Evolutionary conservation across 2,888 invertebrate species (phyloP).

Genomic region (Augochlorella aurata): DNA sequence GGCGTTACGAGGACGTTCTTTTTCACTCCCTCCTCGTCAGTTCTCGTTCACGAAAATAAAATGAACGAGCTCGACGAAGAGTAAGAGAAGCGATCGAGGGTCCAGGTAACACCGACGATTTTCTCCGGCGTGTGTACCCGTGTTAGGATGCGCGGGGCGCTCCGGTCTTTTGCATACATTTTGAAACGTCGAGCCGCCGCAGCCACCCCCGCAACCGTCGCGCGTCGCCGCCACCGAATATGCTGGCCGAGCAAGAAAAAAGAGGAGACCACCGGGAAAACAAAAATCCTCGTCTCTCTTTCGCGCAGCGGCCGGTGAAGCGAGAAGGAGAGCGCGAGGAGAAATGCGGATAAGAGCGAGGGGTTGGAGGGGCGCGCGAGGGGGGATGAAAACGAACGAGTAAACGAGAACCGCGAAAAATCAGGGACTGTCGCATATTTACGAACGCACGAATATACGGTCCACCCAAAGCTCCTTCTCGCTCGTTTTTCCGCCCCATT

Average conservation of each 20-base stretch:
- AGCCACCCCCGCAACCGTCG: slow-evolving; percentile 58
- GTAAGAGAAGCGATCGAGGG: slow-evolving; percentile 18
- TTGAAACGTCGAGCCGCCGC: slow-evolving; percentile 74
- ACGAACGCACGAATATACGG: slow-evolving; percentile 52
- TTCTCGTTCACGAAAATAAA: not conserved
- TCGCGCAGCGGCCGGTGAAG: slow-evolving; percentile 25
- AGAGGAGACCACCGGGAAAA: slow-evolving; percentile 49
- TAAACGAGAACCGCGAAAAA: slow-evolving; percentile 66
- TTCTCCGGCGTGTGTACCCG: slow-evolving; percentile 76
- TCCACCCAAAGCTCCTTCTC: slow-evolving; percentile 54
- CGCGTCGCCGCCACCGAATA: slow-evolving; percentile 75
- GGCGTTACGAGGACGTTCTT: not conserved
- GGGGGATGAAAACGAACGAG: slow-evolving; percentile 54
- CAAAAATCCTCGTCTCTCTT: slow-evolving; percentile 66
- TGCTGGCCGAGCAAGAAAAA: slow-evolving; percentile 70
- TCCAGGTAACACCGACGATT: slow-evolving; percentile 53
- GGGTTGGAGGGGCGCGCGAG: not conserved
- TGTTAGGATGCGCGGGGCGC: slow-evolving; percentile 80
- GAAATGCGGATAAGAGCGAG: slow-evolving; percentile 16
- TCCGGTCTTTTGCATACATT: slow-evolving; percentile 81
- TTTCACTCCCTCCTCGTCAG: not conserved
- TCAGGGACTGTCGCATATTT: slow-evolving; percentile 59
- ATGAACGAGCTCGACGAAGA: not conserved
- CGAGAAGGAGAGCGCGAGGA: slow-evolving; percentile 22
- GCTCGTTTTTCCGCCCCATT: slow-evolving; percentile 20